Evolutionary conservation across 2,888 invertebrate genomes (phyloP).

Genomic region (Volucella zonaria): DNA sequence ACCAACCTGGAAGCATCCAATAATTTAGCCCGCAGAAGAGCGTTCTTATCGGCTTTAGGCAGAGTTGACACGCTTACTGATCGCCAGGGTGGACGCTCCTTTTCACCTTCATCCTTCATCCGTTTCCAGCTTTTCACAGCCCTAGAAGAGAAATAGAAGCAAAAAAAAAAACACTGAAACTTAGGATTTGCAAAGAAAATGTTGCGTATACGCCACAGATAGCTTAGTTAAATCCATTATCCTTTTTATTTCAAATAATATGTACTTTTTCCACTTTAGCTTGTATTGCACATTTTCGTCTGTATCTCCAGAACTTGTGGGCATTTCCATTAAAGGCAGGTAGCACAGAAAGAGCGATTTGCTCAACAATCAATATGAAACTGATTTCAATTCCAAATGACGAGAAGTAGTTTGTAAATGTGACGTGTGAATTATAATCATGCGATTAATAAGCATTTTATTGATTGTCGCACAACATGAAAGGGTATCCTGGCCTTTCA

Average conservation of each 20-base stretch:
- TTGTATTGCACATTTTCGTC: constrained; percentile 53
- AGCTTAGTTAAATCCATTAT: not conserved
- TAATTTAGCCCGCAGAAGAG: constrained; percentile 80
- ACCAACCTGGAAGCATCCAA: constrained; percentile 81
- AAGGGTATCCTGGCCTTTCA: constrained; percentile 12
- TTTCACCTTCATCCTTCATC: constrained; percentile 80
- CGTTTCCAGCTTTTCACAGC: constrained; percentile 80
- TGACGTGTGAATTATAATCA: constrained; percentile 55
- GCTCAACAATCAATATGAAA: constrained; percentile 20
- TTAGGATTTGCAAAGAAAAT: constrained; percentile 1
- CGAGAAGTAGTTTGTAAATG: not conserved
- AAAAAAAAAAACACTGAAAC: not conserved
- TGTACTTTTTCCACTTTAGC: constrained; percentile 66
- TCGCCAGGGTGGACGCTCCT: constrained; percentile 82
- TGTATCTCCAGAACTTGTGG: constrained; percentile 10
- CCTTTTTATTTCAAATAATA: not conserved
- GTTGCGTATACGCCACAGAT: constrained; percentile 33
- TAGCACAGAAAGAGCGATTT: not conserved
- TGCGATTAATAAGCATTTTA: constrained; percentile 41
- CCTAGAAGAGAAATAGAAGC: constrained; percentile 74
- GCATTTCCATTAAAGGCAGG: constrained; percentile 29
- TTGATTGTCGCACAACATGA: constrained; percentile 59
- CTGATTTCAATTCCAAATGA: constrained; percentile 25
- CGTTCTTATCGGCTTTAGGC: constrained; percentile 81
- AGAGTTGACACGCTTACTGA: constrained; percentile 80